These are phyloP conservation scores for Puma concolor DNA, from an alignment of 2,113 vertebrate species.

Conservation along the genomic window DNA sequence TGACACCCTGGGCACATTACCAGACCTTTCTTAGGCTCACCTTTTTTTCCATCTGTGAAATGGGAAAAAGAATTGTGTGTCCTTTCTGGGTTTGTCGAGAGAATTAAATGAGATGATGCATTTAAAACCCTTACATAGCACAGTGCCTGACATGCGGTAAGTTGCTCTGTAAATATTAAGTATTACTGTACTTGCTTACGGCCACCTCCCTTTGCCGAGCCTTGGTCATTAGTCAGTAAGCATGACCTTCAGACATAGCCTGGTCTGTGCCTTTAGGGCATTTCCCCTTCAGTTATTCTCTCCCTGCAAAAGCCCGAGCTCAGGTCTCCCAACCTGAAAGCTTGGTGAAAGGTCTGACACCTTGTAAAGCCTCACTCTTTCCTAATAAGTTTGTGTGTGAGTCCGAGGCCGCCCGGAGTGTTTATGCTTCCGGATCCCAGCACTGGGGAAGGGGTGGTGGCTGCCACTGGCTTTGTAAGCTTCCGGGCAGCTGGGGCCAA, in stretches of 20 bases:
- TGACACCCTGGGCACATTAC: neutral
- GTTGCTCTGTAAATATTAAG: neutral
- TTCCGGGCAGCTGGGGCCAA: constrained; percentile 46
- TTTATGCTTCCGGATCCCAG: constrained; percentile 53
- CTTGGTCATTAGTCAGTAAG: neutral
- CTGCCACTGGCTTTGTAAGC: constrained; percentile 54
- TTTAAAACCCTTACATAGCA: neutral
- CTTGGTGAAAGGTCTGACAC: constrained; percentile 52
- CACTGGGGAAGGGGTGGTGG: constrained; percentile 23
- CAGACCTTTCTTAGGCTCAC: neutral
- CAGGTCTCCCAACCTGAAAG: neutral
- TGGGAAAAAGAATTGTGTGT: neutral
- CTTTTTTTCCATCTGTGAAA: neutral
- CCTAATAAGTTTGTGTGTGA: constrained; percentile 57
- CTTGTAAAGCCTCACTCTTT: constrained; percentile 68
- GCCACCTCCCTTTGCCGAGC: neutral
- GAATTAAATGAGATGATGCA: neutral
- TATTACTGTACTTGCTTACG: neutral
- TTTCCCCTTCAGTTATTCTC: neutral
- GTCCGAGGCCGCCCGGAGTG: constrained; percentile 61
- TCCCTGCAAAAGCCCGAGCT: neutral
- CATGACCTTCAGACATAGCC: neutral
- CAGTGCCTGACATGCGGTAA: neutral
- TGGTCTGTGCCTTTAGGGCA: neutral
- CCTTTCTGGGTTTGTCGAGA: neutral